Conservation (phyloP, 1,140 invertebrate species). For the Steinernema feltiae region DNA sequence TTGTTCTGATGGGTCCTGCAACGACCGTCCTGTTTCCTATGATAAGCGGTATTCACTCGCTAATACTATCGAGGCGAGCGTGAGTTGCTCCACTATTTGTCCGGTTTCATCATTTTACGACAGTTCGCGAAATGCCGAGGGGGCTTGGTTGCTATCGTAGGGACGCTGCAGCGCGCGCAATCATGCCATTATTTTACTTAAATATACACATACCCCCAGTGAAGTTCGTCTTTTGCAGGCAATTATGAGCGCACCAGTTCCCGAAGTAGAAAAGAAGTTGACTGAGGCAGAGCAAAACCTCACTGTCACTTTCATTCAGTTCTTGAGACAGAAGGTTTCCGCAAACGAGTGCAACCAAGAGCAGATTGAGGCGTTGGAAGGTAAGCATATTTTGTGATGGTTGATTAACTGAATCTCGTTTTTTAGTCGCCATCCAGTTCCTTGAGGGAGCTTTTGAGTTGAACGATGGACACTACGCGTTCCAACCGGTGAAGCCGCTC, state of each 20-base stretch:
- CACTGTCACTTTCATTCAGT: constrained; percentile 55
- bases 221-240: too few relatives aligned
- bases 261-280: constrained; percentile 7
- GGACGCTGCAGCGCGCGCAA: too few relatives aligned
- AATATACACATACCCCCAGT: too few relatives aligned
- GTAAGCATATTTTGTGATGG: constrained; percentile 29
- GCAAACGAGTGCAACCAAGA: constrained; percentile 48
- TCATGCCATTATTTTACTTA: too few relatives aligned
- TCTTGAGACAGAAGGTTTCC: constrained; percentile 55
- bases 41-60: too few relatives aligned
- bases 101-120: too few relatives aligned
- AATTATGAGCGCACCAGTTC: neutral
- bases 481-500: constrained; percentile 52
- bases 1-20: too few relatives aligned
- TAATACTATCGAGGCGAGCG: too few relatives aligned
- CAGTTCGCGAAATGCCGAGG: too few relatives aligned
- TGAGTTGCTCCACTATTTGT: too few relatives aligned
- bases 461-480: constrained; percentile 53
- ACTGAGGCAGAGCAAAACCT: constrained; percentile 45
- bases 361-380: constrained; percentile 53
- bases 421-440: constrained; percentile 56
- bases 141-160: too few relatives aligned
- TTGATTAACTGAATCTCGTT: neutral
- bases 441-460: constrained; percentile 50
- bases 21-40: too few relatives aligned